Evolutionary conservation across 2,797 vertebrate species (phyloP).

Genomic region (Mallotus villosus): DNA sequence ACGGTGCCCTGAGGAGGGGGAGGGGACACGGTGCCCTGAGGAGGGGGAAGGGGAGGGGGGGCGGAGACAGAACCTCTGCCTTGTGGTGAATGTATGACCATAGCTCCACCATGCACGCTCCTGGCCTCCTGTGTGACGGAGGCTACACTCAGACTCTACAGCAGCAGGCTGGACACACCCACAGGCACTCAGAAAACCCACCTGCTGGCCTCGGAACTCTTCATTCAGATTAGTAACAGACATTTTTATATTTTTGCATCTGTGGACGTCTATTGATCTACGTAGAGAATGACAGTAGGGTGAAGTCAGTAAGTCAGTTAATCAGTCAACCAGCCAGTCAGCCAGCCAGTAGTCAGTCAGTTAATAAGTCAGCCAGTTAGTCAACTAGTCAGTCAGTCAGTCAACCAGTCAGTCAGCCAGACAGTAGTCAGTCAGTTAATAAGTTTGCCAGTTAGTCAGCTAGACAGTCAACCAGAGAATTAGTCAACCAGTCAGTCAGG

Average conservation of each 20-base stretch:
- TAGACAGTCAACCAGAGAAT: too few relatives aligned
- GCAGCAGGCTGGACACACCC: conserved; percentile 39
- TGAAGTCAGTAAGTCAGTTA: too few relatives aligned
- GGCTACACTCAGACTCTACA: conserved; percentile 47
- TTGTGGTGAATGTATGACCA: conserved; percentile 78
- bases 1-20: not conserved
- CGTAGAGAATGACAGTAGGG: not conserved
- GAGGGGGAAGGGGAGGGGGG: conserved; percentile 28
- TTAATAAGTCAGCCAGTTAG: not conserved
- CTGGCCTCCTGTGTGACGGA: conserved; percentile 30
- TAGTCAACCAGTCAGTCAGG: too few relatives aligned
- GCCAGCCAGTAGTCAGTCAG: not conserved
- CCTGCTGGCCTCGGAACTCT: conserved; percentile 34
- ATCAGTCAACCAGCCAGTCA: conserved; percentile 4
- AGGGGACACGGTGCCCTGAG: too few relatives aligned
- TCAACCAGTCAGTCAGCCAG: not conserved
- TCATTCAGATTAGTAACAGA: conserved; percentile 28
- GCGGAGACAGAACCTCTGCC: conserved; percentile 54
- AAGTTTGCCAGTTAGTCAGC: too few relatives aligned
- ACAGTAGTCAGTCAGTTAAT: too few relatives aligned
- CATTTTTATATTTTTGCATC: conserved; percentile 49
- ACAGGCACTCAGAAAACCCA: conserved; percentile 46
- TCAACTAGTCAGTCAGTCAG: not conserved
- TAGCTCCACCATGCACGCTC: conserved; percentile 60
- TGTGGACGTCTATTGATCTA: conserved; percentile 37